Percentiles rank a stretch among this genome's conserved stretches.
phyloP scores from a whole-genome alignment of 2,113 vertebrate species.

The Phasianus colchicus region DNA sequence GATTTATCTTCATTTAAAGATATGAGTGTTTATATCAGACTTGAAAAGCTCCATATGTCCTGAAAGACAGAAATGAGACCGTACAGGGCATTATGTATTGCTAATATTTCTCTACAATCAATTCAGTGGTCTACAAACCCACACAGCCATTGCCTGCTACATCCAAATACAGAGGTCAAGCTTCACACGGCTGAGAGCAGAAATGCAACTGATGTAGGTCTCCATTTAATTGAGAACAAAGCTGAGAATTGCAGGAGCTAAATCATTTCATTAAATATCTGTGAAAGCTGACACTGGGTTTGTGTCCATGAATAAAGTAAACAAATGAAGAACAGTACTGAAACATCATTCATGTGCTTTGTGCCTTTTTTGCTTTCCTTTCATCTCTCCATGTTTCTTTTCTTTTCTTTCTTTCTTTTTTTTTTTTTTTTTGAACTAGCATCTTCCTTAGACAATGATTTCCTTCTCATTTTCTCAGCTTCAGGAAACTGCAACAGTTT shows the following conservation, averaged over 20 bases:
- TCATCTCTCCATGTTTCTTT: neutral
- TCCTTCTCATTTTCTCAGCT: neutral
- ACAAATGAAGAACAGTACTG: neutral
- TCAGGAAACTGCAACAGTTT: neutral
- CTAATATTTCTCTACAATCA: neutral
- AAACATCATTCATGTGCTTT: neutral
- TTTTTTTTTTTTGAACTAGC: neutral
- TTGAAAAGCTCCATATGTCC: neutral
- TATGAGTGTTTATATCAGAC: neutral
- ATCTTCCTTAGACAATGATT: neutral
- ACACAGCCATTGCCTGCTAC: neutral
- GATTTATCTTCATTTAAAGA: neutral
- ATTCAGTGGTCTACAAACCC: neutral
- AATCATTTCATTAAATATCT: fast-evolving
- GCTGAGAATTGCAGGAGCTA: neutral
- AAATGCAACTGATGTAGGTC: neutral
- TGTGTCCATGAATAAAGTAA: neutral
- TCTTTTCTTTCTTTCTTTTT: too few relatives aligned
- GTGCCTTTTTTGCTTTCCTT: neutral
- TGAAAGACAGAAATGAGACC: neutral
- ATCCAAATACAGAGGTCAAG: neutral
- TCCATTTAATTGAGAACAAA: neutral
- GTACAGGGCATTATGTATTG: fast-evolving
- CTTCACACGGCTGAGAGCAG: neutral
- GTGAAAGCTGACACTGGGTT: neutral